Percentiles rank a stretch among this genome's conserved stretches.
Conservation (phyloP, 1,140 invertebrate species). For the Phymorhynchus buccinoides region DNA sequence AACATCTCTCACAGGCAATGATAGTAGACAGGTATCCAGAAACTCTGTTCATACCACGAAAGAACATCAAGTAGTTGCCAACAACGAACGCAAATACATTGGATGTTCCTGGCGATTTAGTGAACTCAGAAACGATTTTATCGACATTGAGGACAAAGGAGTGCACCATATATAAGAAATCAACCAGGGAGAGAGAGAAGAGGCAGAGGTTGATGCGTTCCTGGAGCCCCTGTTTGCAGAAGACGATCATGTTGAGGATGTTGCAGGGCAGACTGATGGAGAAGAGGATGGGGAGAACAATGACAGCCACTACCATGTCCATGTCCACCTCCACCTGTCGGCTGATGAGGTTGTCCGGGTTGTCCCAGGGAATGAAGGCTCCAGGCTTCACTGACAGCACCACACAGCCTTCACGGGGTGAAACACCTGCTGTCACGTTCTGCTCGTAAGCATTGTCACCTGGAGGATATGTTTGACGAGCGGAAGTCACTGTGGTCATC, state of each 20-base stretch:
- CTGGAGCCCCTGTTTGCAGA: constrained; percentile 21
- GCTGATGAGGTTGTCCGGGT: constrained; percentile 9
- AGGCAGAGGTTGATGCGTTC: constrained; percentile 33
- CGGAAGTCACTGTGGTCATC: too few relatives aligned
- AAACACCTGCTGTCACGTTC: not conserved
- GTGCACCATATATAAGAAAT: not conserved
- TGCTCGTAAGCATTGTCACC: not conserved
- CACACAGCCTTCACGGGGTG: not conserved
- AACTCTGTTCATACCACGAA: too few relatives aligned
- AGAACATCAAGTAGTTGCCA: too few relatives aligned
- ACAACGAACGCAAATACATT: too few relatives aligned
- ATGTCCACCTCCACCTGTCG: not conserved
- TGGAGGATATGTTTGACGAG: too few relatives aligned
- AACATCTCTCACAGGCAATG: constrained; percentile 14
- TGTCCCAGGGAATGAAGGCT: constrained; percentile 20
- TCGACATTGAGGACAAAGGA: not conserved
- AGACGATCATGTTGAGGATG: constrained; percentile 31
- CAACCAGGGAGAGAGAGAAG: not conserved
- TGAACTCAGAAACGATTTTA: too few relatives aligned
- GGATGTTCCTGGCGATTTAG: too few relatives aligned
- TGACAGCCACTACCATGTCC: not conserved
- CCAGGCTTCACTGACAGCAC: not conserved
- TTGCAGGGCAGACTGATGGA: constrained; percentile 6
- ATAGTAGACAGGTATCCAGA: constrained; percentile 6
- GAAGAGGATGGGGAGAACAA: not conserved